Conservation (phyloP, 2,888 invertebrate genomes). For the Bombyx huttoni region DNA sequence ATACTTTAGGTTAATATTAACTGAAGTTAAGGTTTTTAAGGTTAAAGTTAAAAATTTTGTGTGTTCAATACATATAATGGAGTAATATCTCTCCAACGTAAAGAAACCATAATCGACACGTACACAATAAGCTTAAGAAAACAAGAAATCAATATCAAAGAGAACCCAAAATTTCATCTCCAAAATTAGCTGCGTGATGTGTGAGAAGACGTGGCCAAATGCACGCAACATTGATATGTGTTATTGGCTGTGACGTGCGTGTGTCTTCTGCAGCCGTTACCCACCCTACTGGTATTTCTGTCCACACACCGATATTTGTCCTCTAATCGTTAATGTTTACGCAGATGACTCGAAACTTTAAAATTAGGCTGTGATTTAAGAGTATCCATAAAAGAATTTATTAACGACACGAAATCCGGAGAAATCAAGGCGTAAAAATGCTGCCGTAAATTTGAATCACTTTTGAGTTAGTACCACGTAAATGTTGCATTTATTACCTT, state of each 20-base stretch:
- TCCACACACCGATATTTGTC: conserved; percentile 25
- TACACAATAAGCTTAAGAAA: not conserved
- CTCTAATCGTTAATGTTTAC: conserved; percentile 46
- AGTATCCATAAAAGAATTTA: conserved; percentile 9
- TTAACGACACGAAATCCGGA: conserved; percentile 4
- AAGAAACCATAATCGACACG: not conserved
- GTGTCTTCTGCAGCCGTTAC: conserved; percentile 30
- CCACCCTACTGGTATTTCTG: conserved; percentile 54
- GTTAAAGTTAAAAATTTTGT: no score
- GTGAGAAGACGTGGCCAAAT: conserved; percentile 54
- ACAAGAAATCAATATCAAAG: not conserved
- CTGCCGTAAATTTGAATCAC: conserved; percentile 1
- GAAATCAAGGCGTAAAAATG: conserved; percentile 4
- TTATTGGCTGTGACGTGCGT: conserved; percentile 62
- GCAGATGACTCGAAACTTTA: conserved; percentile 59
- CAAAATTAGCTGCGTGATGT: conserved; percentile 32
- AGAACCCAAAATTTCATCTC: conserved; percentile 13
- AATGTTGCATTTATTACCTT: not conserved
- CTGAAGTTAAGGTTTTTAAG: no score
- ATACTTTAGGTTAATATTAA: no score
- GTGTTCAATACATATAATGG: no score
- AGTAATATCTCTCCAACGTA: not conserved
- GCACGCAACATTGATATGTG: conserved; percentile 60
- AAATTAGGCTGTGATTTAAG: conserved; percentile 46
- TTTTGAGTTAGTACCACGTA: conserved; percentile 1